Evolutionary conservation across 2,888 invertebrate genomes (phyloP).

Genomic region (Macaria notata): DNA sequence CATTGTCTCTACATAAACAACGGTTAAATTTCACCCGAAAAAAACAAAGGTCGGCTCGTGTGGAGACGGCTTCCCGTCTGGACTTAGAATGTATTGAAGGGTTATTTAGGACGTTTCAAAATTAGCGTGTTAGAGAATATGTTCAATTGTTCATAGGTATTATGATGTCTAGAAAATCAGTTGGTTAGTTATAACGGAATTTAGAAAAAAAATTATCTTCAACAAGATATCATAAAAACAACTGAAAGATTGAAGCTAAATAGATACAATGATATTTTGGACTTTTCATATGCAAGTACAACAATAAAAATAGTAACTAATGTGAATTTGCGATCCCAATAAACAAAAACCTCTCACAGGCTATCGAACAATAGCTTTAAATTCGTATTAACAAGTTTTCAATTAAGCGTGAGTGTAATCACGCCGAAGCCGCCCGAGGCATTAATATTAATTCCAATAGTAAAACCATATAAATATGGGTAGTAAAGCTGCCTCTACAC

Average conservation of each 20-base stretch:
- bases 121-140: too few relatives aligned
- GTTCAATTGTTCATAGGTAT: too few relatives aligned
- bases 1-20: conserved; percentile 76
- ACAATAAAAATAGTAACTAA: too few relatives aligned
- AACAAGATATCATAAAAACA: too few relatives aligned
- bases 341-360: not conserved
- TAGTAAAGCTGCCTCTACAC: conserved; percentile 43
- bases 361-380: conserved; percentile 6
- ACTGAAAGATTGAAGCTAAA: too few relatives aligned
- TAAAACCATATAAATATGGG: conserved; percentile 16
- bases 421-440: conserved; percentile 2
- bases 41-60: conserved; percentile 41
- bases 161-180: too few relatives aligned
- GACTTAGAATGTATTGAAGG: not conserved
- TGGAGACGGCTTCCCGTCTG: conserved; percentile 41
- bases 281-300: too few relatives aligned
- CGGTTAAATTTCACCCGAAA: conserved; percentile 65
- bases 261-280: too few relatives aligned
- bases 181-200: too few relatives aligned
- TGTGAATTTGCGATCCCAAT: too few relatives aligned
- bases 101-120: not conserved
- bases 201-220: too few relatives aligned
- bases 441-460: conserved; percentile 15
- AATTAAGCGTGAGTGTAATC: conserved; percentile 15
- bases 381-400: conserved; percentile 3